Percentiles rank a stretch among this genome's conserved stretches.
These are phyloP conservation scores for Steinernema khuongi DNA, from an alignment of 1,140 invertebrate genomes.

Conservation along the genomic window DNA sequence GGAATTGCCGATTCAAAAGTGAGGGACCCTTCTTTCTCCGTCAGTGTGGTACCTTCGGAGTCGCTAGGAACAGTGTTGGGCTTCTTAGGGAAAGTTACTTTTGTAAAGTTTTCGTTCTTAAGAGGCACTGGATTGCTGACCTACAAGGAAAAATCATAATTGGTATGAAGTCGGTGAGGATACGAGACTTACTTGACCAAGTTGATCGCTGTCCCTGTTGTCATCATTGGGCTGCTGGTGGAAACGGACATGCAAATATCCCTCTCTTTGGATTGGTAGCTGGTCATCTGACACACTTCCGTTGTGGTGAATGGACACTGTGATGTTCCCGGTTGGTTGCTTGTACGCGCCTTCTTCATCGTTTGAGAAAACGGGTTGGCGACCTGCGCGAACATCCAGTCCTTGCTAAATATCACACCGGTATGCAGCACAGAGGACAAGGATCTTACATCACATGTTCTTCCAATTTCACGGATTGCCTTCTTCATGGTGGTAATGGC, in stretches of 20 bases:
- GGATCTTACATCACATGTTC: constrained; percentile 6
- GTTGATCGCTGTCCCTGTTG: too few relatives aligned
- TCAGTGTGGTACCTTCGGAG: background rate
- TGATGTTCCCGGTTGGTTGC: background rate
- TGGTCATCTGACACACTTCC: background rate
- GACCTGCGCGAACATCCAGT: background rate
- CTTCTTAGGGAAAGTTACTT: background rate
- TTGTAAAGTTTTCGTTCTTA: background rate
- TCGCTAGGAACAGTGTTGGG: background rate
- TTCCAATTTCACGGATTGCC: background rate
- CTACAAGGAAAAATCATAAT: too few relatives aligned
- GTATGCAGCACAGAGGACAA: background rate
- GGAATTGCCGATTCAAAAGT: background rate
- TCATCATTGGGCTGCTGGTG: background rate
- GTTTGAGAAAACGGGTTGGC: background rate
- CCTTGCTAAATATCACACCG: background rate
- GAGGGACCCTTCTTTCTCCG: constrained; percentile 4
- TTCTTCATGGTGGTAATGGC: background rate
- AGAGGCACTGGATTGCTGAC: background rate
- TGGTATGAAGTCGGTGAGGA: too few relatives aligned
- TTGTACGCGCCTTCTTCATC: background rate
- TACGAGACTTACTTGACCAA: too few relatives aligned
- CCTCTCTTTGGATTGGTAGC: background rate
- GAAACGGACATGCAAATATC: background rate
- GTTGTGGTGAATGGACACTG: background rate